These are phyloP conservation scores for Melanotaenia nigrans DNA, from an alignment of 2,797 vertebrate species.

Conservation along the genomic window DNA sequence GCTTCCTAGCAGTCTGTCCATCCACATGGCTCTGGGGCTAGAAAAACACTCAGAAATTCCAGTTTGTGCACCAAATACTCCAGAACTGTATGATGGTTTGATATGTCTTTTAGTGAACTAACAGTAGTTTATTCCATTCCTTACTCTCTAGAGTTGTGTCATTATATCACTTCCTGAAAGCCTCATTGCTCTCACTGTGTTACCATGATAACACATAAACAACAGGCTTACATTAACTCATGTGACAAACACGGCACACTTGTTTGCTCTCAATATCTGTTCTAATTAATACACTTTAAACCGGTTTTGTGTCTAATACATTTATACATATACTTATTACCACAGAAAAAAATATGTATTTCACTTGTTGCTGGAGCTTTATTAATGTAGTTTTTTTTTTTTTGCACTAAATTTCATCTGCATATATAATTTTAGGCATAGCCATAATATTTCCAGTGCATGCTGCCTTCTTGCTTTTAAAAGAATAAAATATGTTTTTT, in stretches of 20 bases:
- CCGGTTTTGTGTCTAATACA: too few relatives aligned
- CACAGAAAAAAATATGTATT: too few relatives aligned
- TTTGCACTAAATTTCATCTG: too few relatives aligned
- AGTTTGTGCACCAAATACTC: not conserved
- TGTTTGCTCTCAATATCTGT: too few relatives aligned
- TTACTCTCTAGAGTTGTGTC: not conserved
- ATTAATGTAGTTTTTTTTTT: too few relatives aligned
- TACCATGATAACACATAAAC: not conserved
- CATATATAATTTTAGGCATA: too few relatives aligned
- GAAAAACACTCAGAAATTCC: not conserved
- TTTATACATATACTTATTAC: too few relatives aligned
- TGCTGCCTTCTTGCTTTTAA: not conserved
- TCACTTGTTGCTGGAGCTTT: too few relatives aligned
- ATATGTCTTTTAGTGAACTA: not conserved
- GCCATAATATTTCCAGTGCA: not conserved
- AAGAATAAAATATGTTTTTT: not conserved
- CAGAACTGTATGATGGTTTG: not conserved
- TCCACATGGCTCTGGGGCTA: not conserved
- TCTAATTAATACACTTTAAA: too few relatives aligned
- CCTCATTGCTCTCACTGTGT: not conserved
- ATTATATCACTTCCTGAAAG: not conserved
- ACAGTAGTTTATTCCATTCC: not conserved
- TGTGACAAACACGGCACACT: not conserved
- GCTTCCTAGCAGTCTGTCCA: not conserved
- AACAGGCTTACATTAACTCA: not conserved